Conservation (phyloP, 1,140 invertebrate species). For the Cydia pomonella region DNA sequence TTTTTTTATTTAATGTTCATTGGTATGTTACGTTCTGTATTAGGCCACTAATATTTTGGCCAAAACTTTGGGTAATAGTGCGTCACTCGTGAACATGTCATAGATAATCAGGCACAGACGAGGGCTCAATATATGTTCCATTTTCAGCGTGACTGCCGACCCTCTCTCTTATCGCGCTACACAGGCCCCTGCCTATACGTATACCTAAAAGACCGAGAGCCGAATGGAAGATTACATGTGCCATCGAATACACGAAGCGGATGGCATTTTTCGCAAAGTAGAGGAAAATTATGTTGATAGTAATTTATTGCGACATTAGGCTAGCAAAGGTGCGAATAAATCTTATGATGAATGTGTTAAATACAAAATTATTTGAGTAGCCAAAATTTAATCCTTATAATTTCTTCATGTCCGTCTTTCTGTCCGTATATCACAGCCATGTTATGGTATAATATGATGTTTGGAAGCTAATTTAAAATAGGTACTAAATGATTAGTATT, state of each 20-base stretch:
- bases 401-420: too few relatives aligned
- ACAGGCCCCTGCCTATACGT: background rate
- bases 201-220: background rate
- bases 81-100: background rate
- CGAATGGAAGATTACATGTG: background rate
- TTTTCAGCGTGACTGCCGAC: background rate
- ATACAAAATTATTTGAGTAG: too few relatives aligned
- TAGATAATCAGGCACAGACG: background rate
- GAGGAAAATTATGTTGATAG: background rate
- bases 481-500: too few relatives aligned
- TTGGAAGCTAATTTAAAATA: too few relatives aligned
- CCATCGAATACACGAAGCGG: background rate
- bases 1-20: too few relatives aligned
- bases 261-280: background rate
- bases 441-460: too few relatives aligned
- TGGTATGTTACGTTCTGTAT: background rate
- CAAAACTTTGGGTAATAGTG: background rate
- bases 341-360: background rate
- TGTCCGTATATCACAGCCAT: too few relatives aligned
- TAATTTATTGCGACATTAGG: background rate
- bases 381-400: too few relatives aligned
- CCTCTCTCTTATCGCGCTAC: slow-evolving; percentile 19
- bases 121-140: background rate
- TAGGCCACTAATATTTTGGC: background rate
- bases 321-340: background rate